Evolutionary conservation across 2,888 invertebrate genomes (phyloP), one percentile per base, ranked within the genome.

Genomic region (Polyommatus iphigenia): DNA sequence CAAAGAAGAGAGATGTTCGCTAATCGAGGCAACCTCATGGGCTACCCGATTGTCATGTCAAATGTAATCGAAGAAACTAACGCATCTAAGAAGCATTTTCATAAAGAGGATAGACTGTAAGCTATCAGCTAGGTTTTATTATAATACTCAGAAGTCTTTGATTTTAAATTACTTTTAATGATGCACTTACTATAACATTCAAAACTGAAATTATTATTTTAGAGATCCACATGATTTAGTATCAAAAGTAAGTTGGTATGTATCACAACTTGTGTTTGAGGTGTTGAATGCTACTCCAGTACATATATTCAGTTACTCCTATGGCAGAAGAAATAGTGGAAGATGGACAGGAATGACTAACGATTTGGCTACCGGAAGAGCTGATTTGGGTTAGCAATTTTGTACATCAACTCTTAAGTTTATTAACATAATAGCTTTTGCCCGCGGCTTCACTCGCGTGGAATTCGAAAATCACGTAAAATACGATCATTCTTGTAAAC

Each of bases 21-120:
- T 24, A 83, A 92, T 76, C 85, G 92, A 1, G 82, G 83, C n/a
- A 84, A 92, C 79, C 80, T 91, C 6, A 88, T 85, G 86, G 88
- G 90, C 0, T 87, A 89, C 77, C 82, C 87, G 0, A 79, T 93
- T 4, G 89, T 87, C 0, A 90, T 92, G 88, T 83, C 89, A 15
- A 89, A 89, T 59, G 90, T 90, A 1, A 88, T 93, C 57, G 89
- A 90, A 78, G 90, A 92, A 76, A 91, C 88, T 76, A 92, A 92
- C 79, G 82, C 82, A 0, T 86, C 90, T 0, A 81, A 79, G 29
- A 85, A 87, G 20, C 89, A 91, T 81, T 79, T 92, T n/a, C 83
- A 86, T 0, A 83, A 83, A 67, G 91, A 92, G 76, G 87, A 90
- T 79, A 83, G 88, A 79, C 75, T 88, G 92, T 92, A 80, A 89